Conservation (phyloP, 2,888 invertebrate species). For the Ryuthela nishihirai region DNA sequence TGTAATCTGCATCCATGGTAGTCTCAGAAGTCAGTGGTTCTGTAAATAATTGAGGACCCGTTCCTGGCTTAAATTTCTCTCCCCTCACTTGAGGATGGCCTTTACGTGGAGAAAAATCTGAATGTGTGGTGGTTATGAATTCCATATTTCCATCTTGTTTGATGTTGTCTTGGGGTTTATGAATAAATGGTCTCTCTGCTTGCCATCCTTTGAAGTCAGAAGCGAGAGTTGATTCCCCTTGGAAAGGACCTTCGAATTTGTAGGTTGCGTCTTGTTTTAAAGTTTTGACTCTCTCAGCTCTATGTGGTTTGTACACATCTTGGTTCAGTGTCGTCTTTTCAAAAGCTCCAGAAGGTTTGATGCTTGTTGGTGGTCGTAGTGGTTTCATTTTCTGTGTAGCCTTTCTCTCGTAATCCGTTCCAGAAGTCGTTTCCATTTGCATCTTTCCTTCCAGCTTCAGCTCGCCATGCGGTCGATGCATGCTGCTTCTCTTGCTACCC, state of each 20-base stretch:
- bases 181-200: background rate
- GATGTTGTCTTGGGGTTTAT: background rate
- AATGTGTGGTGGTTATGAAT: too few species aligned
- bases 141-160: background rate
- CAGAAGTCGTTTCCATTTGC: too few species aligned
- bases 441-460: conserved; percentile 5
- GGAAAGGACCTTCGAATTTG: too few species aligned
- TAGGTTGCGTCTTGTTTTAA: too few species aligned
- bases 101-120: too few species aligned
- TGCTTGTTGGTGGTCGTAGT: conserved; percentile 18
- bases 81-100: too few species aligned
- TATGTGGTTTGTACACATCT: too few species aligned
- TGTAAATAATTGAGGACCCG: conserved; percentile 1
- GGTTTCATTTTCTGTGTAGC: conserved; percentile 1
- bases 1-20: conserved; percentile 19
- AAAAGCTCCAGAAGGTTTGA: conserved; percentile 24
- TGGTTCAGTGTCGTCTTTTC: too few species aligned
- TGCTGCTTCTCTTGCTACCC: too few species aligned
- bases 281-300: too few species aligned
- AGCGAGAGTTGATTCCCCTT: background rate
- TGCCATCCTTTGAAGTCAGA: background rate
- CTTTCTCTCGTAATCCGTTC: background rate
- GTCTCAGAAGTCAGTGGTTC: conserved; percentile 18
- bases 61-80: too few species aligned
- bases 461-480: background rate